Percentiles rank a stretch among this genome's conserved stretches.
Evolutionary conservation across 2,888 invertebrate species (phyloP).

Genomic region (Pogonocherus hispidulus): DNA sequence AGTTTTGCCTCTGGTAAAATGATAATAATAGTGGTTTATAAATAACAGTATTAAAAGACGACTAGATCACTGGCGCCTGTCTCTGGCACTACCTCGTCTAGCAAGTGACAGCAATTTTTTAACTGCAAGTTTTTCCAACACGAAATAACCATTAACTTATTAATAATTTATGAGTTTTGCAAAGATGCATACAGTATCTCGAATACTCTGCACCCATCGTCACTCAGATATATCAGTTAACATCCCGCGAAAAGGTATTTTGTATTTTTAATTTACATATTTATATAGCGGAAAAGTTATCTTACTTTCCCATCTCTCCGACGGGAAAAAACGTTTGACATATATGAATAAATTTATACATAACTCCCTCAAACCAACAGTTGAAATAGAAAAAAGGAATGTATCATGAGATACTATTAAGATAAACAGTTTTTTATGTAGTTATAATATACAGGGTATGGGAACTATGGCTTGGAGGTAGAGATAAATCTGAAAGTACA

Average conservation of each 20-base stretch:
- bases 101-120: neutral
- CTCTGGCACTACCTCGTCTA: neutral
- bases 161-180: constrained; percentile 1
- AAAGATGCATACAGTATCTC: neutral
- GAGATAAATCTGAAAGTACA: too few relatives aligned
- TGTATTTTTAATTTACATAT: constrained; percentile 9
- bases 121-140: neutral
- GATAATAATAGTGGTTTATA: too few relatives aligned
- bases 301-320: constrained; percentile 3
- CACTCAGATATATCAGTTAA: neutral
- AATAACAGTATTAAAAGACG: too few relatives aligned
- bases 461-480: too few relatives aligned
- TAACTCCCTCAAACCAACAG: neutral
- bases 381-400: neutral
- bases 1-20: too few relatives aligned
- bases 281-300: constrained; percentile 19
- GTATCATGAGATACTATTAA: neutral
- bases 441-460: neutral
- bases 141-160: neutral
- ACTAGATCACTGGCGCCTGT: neutral
- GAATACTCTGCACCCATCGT: neutral
- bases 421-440: neutral
- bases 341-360: constrained; percentile 14
- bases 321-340: constrained; percentile 2
- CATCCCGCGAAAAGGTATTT: neutral